A percentile compares a stretch with the other conserved stretches of the same genome.
phyloP scores from a whole-genome alignment of 2,888 invertebrate species.

The Anthophora plumipes region DNA sequence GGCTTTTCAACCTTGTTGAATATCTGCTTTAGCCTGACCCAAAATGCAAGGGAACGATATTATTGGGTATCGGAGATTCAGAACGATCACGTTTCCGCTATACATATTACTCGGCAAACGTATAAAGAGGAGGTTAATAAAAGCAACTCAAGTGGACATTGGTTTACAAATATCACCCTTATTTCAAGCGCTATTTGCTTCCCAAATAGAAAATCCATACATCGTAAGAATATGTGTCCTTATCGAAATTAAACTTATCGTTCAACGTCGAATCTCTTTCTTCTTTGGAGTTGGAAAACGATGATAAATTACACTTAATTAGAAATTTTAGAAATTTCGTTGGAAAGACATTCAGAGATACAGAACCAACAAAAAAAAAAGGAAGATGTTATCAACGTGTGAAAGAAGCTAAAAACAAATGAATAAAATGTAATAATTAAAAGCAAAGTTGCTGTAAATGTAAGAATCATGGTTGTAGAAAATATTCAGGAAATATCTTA shows the following conservation, averaged over 20 bases:
- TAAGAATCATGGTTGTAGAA: too few species aligned
- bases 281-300: not conserved
- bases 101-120: conserved; percentile 41
- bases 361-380: too few species aligned
- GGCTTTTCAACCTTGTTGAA: conserved; percentile 19
- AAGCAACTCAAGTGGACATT: conserved; percentile 20
- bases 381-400: too few species aligned
- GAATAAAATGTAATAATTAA: too few species aligned
- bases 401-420: too few species aligned
- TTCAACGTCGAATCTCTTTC: not conserved
- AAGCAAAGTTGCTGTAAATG: too few species aligned
- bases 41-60: conserved; percentile 23
- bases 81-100: conserved; percentile 35
- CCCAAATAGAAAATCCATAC: not conserved
- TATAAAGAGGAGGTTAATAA: conserved; percentile 41
- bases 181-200: conserved; percentile 1
- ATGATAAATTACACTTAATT: too few species aligned
- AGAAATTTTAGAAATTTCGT: too few species aligned
- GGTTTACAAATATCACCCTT: conserved; percentile 38
- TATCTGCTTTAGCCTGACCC: conserved; percentile 42
- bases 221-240: not conserved
- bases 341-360: too few species aligned
- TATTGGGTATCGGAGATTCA: conserved; percentile 61
- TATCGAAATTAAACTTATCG: not conserved
- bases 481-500: too few species aligned